Base-by-base conservation (phyloP, 2,888 invertebrate species). In the Keiferia lycopersicella region DNA sequence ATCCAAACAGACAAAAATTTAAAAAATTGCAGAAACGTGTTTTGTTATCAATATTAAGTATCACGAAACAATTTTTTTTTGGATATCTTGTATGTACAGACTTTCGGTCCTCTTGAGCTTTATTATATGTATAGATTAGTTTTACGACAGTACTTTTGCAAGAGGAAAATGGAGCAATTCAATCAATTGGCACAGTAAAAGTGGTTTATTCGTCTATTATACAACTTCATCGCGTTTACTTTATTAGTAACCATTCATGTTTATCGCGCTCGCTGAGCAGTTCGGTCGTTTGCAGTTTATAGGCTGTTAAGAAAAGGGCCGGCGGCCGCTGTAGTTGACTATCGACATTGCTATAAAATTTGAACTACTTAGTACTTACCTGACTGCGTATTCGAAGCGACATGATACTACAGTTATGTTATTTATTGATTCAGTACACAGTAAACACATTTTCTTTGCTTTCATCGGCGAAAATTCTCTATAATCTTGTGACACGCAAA, bases 201-300 rank as follows among this genome's bases (percentile, higher is more conserved):
- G 57, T 18, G 16, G 14, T 34, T 57, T 57, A 57, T 57, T 51
- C 45, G 45, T 11, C 22, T 18, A 51, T 51, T 51, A 51, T 22
- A 51, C 51, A 56, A 56, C 8, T 56, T 34, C 30, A 16, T 56
- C 14, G 56, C 56, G 34, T 34, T 34, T 18, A 34, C 30, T 56
- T 56, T 56, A 56, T 56, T 56, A 56, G 56, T 56, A 14, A 34
- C 56, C 16, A 56, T 56, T 56, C 51, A 18, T 22, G 51, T 56
- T 34, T 56, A 56, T 56, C 30, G 30, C 56, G n/a, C 2, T 56
- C 26, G 16, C 26, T 30, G 34, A 56, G 34, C 26, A 34, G 34
- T 56, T 22, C 16, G n/a, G n/a, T n/a, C 34, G 56, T 34, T 34
- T 6, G 34, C n/a, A 34, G 14, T 56, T 56, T 56, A 56, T 34